These are phyloP conservation scores for Gallinago media DNA, from an alignment of 2,113 vertebrate genomes.

Conservation along the genomic window DNA sequence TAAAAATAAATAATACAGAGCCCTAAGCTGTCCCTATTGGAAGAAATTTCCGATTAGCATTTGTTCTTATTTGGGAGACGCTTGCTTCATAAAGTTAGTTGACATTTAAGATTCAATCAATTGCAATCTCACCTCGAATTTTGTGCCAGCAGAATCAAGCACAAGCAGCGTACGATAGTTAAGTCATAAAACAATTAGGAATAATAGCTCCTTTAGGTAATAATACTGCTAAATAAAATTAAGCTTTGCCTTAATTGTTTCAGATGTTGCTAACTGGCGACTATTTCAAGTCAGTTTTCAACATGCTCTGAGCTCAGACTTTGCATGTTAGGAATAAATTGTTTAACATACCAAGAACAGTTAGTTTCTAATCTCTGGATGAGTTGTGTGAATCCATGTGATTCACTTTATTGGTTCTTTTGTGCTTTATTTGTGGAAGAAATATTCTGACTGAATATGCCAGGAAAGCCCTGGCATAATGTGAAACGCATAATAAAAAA, in stretches of 20 bases:
- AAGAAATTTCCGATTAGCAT: not conserved
- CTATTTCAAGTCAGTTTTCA: not conserved
- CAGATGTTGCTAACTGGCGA: not conserved
- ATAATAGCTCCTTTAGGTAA: constrained; percentile 1
- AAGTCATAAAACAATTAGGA: constrained; percentile 24
- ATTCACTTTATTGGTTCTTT: not conserved
- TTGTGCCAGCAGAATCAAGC: not conserved
- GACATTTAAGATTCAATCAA: constrained; percentile 36
- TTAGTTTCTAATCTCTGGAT: not conserved
- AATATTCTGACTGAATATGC: not conserved
- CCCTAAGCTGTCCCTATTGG: not conserved
- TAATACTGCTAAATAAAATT: constrained; percentile 19
- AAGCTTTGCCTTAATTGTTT: not conserved
- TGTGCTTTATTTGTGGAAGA: not conserved
- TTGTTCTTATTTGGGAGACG: not conserved
- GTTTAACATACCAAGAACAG: not conserved
- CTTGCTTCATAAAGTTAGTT: not conserved
- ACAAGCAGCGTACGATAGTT: not conserved
- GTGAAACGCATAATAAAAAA: not conserved
- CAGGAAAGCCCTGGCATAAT: not conserved
- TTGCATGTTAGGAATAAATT: not conserved
- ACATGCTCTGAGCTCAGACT: not conserved
- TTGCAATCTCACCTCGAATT: not conserved
- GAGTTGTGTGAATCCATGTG: not conserved
- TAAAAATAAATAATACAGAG: not conserved